Evolutionary conservation across 2,888 invertebrate genomes (phyloP).

Genomic region (Netelia virgata): DNA sequence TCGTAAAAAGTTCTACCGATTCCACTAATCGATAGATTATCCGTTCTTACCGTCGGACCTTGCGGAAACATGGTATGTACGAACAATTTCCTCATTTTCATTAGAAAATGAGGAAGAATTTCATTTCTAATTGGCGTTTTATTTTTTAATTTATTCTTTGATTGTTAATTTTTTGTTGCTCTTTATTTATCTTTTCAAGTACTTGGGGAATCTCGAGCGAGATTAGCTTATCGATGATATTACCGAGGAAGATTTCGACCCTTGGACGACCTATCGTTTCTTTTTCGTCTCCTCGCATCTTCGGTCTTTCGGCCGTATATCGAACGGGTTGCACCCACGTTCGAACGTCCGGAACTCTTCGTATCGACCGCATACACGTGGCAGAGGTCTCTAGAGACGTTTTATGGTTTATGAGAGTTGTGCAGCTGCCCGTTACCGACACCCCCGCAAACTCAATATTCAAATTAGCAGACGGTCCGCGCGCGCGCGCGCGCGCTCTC

Average conservation of each 20-base stretch:
- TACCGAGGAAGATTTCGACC: slow-evolving; percentile 22
- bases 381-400: slow-evolving; percentile 76
- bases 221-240: slow-evolving; percentile 42
- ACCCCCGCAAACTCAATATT: slow-evolving; percentile 84
- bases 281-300: slow-evolving; percentile 15
- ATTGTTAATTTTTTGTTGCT: background rate
- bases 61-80: slow-evolving; percentile 33
- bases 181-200: slow-evolving; percentile 10
- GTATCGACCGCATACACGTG: slow-evolving; percentile 52
- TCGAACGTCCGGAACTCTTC: slow-evolving; percentile 43
- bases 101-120: slow-evolving; percentile 38
- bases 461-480: slow-evolving; percentile 80
- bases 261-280: slow-evolving; percentile 73
- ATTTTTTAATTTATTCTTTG: slow-evolving; percentile 14
- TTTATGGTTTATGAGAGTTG: slow-evolving; percentile 82
- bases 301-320: slow-evolving; percentile 39
- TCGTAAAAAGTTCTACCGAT: slow-evolving; percentile 76
- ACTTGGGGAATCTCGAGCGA: slow-evolving; percentile 20
- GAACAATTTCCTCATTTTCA: slow-evolving; percentile 29
- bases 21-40: slow-evolving; percentile 75
- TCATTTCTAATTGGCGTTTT: background rate
- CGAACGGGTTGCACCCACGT: slow-evolving; percentile 68
- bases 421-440: slow-evolving; percentile 82
- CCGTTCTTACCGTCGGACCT: slow-evolving; percentile 37
- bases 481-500: slow-evolving; percentile 51